Base-by-base conservation (phyloP, 2,797 vertebrate genomes). In the Schizopygopsis pylzovi region DNA sequence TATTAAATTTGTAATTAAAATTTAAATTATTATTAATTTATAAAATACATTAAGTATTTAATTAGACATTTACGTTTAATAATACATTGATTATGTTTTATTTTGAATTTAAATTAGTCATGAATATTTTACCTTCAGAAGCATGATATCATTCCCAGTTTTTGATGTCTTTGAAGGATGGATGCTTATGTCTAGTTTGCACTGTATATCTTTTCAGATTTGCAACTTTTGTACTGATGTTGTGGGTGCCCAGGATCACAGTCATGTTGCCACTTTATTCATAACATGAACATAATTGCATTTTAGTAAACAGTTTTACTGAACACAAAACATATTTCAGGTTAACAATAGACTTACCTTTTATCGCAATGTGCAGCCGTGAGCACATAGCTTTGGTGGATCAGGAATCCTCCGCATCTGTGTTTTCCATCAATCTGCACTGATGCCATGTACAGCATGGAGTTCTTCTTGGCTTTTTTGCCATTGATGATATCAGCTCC, bases 401-500 rank as follows among this genome's bases (percentile, higher is more conserved):
- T 87, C 52, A 92, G 86, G 33, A 90, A 90, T 85, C 91, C 91
- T 81, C 91, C 91, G 71, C 91, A 92, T 0, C 0, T 61, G 49
- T 91, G 91, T 6, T 61, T 39, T 18, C 22, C 47, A 0, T 89
- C 8, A 6, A 2, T 0, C 83, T 92, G 91, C 56, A 92, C 76
- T 10, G 90, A 92, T 68, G 78, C 90, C 91, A 92, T 91, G 84
- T 84, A 91, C 56, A 45, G 28, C 70, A 90, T 10, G 0, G 87
- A 65, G 37, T 73, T 84, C n/a, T 83, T 87, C 39, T 73, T 39
- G 1, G 81, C 90, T 79, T 87, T 82, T 39, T 72, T 82, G 1
- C 90, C 91, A 86, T 90, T 70, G 83, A 91, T 89, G 79, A 92
- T 92, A n/a, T 85, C 81, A 18, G 77, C 86, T 61, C 83, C 87